Evolutionary conservation across 1,140 invertebrate species (phyloP).

Genomic region (Bradynema listronoti): DNA sequence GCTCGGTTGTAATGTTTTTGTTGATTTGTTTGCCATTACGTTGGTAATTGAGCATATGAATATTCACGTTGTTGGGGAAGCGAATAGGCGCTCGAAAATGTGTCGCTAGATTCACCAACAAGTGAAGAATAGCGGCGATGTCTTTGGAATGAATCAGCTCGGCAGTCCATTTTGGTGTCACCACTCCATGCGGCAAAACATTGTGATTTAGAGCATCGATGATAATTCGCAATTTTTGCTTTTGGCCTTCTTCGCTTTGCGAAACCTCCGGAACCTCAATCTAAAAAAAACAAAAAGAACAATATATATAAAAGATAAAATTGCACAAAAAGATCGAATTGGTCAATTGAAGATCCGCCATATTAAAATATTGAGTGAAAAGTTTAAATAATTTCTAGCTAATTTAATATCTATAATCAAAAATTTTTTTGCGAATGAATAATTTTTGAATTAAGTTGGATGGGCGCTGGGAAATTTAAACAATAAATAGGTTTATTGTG

Average conservation of each 20-base stretch:
- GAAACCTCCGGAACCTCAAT: constrained; percentile 95
- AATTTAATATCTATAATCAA: too few relatives aligned
- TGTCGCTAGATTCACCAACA: constrained; percentile 81
- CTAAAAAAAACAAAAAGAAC: constrained; percentile 19
- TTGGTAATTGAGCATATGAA: constrained; percentile 62
- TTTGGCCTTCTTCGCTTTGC: constrained; percentile 93
- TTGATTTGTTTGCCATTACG: constrained; percentile 39
- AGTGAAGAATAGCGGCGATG: constrained; percentile 85
- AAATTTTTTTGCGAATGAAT: too few relatives aligned
- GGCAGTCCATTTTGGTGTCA: constrained; percentile 80
- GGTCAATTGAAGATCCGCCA: too few relatives aligned
- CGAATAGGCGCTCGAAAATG: constrained; percentile 89
- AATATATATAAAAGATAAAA: constrained; percentile 7
- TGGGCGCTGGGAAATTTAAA: too few relatives aligned
- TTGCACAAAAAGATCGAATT: too few relatives aligned
- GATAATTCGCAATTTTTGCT: constrained; percentile 83
- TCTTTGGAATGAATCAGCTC: constrained; percentile 69
- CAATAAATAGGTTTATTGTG: too few relatives aligned
- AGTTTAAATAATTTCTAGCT: too few relatives aligned
- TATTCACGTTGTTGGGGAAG: constrained; percentile 86
- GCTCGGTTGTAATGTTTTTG: constrained; percentile 65
- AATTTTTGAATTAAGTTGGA: too few relatives aligned
- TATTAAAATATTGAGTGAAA: too few relatives aligned
- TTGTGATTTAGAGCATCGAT: constrained; percentile 76
- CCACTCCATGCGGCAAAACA: constrained; percentile 53